Percentiles rank a stretch among this genome's conserved stretches.
These are phyloP conservation scores for Tridacna gigas DNA, from an alignment of 2,888 invertebrate genomes.

Conservation along the genomic window DNA sequence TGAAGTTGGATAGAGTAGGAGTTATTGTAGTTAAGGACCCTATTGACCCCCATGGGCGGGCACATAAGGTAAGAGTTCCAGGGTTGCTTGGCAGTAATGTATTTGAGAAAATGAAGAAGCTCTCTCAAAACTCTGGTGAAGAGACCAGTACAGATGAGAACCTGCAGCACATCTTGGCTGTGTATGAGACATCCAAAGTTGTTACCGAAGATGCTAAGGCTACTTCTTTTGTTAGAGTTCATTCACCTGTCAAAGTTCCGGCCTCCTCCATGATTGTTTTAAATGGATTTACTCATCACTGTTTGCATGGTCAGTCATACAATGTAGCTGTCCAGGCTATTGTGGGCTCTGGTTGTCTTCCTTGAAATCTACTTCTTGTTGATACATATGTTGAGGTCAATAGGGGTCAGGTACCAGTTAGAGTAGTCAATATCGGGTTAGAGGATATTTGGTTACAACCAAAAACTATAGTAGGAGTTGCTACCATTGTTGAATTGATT, in stretches of 20 bases:
- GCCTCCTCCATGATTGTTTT: constrained; percentile 31
- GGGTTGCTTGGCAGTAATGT: not conserved
- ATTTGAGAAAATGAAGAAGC: not conserved
- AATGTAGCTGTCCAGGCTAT: constrained; percentile 31
- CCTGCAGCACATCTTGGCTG: not conserved
- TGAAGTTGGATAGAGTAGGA: not conserved
- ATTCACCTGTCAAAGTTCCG: not conserved
- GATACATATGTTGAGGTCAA: constrained; percentile 24
- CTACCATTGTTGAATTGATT: constrained; percentile 5
- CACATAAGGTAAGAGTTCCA: not conserved
- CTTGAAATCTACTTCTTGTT: constrained; percentile 11
- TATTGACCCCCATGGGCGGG: not conserved
- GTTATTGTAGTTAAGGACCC: not conserved
- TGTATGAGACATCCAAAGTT: not conserved
- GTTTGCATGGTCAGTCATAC: constrained; percentile 11
- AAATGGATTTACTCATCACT: not conserved
- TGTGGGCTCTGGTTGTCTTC: constrained; percentile 17
- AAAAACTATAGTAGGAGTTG: constrained; percentile 17
- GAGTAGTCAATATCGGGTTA: constrained; percentile 24
- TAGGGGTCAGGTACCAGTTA: constrained; percentile 8
- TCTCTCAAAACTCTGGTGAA: not conserved
- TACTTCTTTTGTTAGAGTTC: constrained; percentile 1
- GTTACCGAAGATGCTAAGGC: not conserved
- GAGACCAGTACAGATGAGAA: constrained; percentile 1
- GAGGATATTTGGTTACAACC: constrained; percentile 30